A percentile compares a stretch with the other conserved stretches of the same genome.
These are phyloP conservation scores for Trachymyrmex cornetzi DNA, from an alignment of 1,140 invertebrate species.

Conservation along the genomic window DNA sequence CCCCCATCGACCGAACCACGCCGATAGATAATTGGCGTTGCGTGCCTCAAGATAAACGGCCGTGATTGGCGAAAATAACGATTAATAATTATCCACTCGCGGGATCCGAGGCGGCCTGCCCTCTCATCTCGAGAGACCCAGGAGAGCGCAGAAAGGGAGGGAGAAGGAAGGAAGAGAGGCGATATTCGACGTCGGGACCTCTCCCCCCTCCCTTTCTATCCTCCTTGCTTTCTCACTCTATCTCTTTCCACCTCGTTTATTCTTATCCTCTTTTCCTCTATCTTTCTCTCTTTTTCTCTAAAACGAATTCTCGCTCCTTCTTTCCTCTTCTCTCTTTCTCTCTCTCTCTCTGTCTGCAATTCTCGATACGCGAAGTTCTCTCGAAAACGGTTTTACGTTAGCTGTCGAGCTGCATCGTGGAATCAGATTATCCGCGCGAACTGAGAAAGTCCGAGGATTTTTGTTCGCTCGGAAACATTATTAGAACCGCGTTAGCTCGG, in stretches of 20 bases:
- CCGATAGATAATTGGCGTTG: slow-evolving; percentile 85
- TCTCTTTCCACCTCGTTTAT: slow-evolving; percentile 12
- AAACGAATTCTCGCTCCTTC: background rate
- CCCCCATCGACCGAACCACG: slow-evolving; percentile 71
- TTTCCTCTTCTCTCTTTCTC: background rate
- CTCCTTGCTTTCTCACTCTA: slow-evolving; percentile 8
- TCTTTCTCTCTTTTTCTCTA: background rate
- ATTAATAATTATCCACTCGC: slow-evolving; percentile 86
- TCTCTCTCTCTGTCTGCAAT: background rate
- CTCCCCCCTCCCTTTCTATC: slow-evolving; percentile 56
- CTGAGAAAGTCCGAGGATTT: slow-evolving; percentile 35
- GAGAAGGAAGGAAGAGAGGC: slow-evolving; percentile 61
- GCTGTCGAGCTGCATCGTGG: slow-evolving; percentile 27
- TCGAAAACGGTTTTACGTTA: slow-evolving; percentile 38
- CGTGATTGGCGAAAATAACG: slow-evolving; percentile 86
- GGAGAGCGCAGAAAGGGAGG: slow-evolving; percentile 68
- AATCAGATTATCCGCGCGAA: slow-evolving; percentile 62
- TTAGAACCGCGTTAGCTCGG: slow-evolving; percentile 48
- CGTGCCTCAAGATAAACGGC: slow-evolving; percentile 85
- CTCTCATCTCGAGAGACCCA: slow-evolving; percentile 82
- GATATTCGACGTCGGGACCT: slow-evolving; percentile 62
- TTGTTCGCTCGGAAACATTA: slow-evolving; percentile 22
- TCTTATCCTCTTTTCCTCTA: background rate
- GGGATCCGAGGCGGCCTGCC: slow-evolving; percentile 82
- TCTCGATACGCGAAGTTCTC: slow-evolving; percentile 31